These are phyloP conservation scores for Sinocyclocheilus maitianheensis DNA, from an alignment of 2,113 vertebrate genomes.

Conservation along the genomic window DNA sequence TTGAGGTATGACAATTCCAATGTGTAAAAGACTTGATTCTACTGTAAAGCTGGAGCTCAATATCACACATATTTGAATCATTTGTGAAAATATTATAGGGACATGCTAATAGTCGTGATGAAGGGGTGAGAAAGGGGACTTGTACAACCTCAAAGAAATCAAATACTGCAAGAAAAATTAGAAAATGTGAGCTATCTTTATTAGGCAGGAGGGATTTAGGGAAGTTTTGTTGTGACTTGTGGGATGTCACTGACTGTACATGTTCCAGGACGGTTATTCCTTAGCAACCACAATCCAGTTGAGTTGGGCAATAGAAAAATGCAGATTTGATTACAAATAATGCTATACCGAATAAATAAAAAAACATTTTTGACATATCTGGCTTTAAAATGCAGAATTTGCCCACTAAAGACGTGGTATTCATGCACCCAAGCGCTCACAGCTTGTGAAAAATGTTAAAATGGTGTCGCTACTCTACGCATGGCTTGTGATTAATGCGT, in stretches of 20 bases:
- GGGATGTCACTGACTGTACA: not conserved
- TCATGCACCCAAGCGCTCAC: not conserved
- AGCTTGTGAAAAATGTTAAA: constrained; percentile 50
- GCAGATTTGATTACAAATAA: not conserved
- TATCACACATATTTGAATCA: not conserved
- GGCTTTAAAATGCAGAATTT: not conserved
- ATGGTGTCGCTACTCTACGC: constrained; percentile 32
- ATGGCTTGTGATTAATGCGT: constrained; percentile 62
- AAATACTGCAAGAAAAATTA: not conserved
- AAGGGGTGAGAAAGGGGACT: not conserved
- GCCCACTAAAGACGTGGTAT: not conserved
- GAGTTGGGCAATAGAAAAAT: not conserved
- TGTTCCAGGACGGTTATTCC: not conserved
- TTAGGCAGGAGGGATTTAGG: not conserved
- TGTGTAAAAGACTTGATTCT: not conserved
- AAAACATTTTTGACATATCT: not conserved
- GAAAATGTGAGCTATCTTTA: not conserved
- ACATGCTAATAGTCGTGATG: not conserved
- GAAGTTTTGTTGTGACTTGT: not conserved
- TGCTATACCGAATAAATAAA: not conserved
- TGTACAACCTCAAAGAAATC: not conserved
- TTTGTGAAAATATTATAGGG: not conserved
- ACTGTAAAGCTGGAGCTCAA: not conserved
- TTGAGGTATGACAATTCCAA: not conserved
- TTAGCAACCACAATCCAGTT: not conserved